Base-by-base conservation (phyloP, 2,113 vertebrate genomes). In the Pyrgilauda ruficollis region DNA sequence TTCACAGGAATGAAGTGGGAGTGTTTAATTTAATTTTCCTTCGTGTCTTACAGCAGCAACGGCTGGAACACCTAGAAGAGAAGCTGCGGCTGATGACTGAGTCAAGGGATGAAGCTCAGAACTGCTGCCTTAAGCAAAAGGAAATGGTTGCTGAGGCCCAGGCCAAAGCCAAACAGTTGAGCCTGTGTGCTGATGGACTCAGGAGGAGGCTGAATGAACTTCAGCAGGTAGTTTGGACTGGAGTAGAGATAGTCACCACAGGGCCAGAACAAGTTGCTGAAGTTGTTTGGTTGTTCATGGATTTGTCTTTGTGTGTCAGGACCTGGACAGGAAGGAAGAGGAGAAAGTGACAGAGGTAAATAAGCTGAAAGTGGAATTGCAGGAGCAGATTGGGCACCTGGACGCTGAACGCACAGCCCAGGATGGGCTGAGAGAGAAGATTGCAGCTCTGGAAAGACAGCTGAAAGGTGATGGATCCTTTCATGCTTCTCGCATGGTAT, bases 311-410 rank as follows among this genome's bases (percentile, higher is more conserved):
- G 21, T 82, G 33, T 78, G 52, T 59, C 95, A 99, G 99, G 98
- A 99, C 6, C 94, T 99, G 92, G 97, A 96, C 8, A 94, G 91
- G 52, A 99, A 99, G 93, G 99, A 99, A 50, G 98, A 99, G 84
- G 99, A 99, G 94, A 99, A 98, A 88, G 91, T 99, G 83, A 95
- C 97, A 0, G 99, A 99, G 81, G 98, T 99, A 95, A 97, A 97
- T 55, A 98, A 98, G 68, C 98, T 99, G 53, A 98, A 98, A n/a
- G 97, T 98, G 88, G 99, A 99, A 93, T 96, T 99, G 22, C 99
- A 99, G 96, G 98, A 99, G 94, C 98, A 99, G 96, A 98, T 98
- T 3, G 99, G 99, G 47, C 98, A 96, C 46, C 93, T 99, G 66
- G 98, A 99, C 87, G 99, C 99, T 1, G 98, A 99, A 97, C 98